Evolutionary conservation across 2,113 vertebrate genomes (phyloP).

Genomic region (Oryzias curvinotus): DNA sequence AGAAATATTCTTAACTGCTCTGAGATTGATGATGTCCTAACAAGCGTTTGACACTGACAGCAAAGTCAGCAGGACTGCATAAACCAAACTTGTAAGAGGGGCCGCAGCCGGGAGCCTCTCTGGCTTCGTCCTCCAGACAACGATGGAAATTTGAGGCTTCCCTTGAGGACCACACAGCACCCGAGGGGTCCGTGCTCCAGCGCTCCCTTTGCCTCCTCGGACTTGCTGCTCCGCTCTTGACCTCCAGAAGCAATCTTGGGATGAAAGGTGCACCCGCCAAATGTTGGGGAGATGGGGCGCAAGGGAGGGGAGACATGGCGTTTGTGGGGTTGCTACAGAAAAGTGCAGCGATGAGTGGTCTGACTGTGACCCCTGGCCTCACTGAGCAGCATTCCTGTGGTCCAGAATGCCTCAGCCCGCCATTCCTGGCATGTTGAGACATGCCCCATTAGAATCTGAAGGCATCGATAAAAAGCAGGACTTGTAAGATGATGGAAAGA

Average conservation of each 20-base stretch:
- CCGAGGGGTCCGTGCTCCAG: constrained; percentile 24
- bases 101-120: constrained; percentile 52
- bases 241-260: constrained; percentile 5
- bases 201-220: constrained; percentile 4
- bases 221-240: constrained; percentile 6
- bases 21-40: constrained; percentile 80
- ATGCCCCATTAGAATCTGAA: constrained; percentile 61
- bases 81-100: constrained; percentile 72
- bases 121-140: constrained; percentile 70
- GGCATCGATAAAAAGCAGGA: constrained; percentile 57
- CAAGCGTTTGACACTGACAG: constrained; percentile 83
- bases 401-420: constrained; percentile 47
- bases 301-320: constrained; percentile 3
- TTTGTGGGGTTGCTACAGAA: constrained; percentile 36
- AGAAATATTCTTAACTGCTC: constrained; percentile 77
- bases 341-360: constrained; percentile 43
- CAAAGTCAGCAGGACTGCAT: constrained; percentile 79
- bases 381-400: constrained; percentile 54
- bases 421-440: constrained; percentile 70
- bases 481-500: constrained; percentile 51
- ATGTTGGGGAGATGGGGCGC: constrained; percentile 18
- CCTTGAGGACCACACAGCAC: constrained; percentile 57
- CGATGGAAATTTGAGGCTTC: constrained; percentile 71
- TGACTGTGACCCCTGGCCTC: constrained; percentile 47
- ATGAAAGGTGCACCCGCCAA: constrained; percentile 7